These are phyloP conservation scores for Pyrrhosoma nymphula DNA, from an alignment of 2,888 invertebrate species.

Conservation along the genomic window DNA sequence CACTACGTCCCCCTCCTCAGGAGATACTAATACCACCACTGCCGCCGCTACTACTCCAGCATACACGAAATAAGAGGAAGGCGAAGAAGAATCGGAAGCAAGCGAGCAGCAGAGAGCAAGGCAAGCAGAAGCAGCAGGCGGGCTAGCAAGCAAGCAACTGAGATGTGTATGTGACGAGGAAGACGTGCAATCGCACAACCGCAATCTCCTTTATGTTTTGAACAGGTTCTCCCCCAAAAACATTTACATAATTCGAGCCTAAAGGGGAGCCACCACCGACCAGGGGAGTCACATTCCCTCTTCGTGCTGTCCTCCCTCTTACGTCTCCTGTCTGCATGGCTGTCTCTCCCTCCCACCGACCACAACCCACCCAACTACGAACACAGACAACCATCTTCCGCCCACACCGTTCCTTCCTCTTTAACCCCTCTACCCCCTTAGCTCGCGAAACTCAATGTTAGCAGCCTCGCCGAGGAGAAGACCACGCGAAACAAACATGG, in stretches of 20 bases:
- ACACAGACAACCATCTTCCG: neutral
- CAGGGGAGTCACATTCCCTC: neutral
- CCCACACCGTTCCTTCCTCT: neutral
- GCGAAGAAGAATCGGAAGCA: neutral
- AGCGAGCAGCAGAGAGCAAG: neutral
- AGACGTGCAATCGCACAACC: conserved; percentile 34
- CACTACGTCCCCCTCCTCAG: neutral
- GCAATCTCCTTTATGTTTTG: conserved; percentile 55
- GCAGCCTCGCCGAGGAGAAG: neutral
- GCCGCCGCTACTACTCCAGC: neutral
- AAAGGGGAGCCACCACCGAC: neutral
- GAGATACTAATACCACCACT: neutral
- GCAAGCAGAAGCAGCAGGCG: neutral
- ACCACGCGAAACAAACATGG: neutral
- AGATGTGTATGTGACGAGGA: neutral
- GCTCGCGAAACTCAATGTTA: neutral
- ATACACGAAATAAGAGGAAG: neutral
- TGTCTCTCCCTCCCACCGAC: neutral
- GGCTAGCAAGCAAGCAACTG: neutral
- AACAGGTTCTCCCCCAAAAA: conserved; percentile 47
- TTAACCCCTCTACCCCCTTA: neutral
- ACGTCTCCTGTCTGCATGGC: neutral
- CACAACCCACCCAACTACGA: neutral
- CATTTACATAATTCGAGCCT: conserved; percentile 64
- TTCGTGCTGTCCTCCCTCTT: neutral